These are phyloP conservation scores for Odontamblyopus rebecca DNA, from an alignment of 2,797 vertebrate species.

Conservation along the genomic window DNA sequence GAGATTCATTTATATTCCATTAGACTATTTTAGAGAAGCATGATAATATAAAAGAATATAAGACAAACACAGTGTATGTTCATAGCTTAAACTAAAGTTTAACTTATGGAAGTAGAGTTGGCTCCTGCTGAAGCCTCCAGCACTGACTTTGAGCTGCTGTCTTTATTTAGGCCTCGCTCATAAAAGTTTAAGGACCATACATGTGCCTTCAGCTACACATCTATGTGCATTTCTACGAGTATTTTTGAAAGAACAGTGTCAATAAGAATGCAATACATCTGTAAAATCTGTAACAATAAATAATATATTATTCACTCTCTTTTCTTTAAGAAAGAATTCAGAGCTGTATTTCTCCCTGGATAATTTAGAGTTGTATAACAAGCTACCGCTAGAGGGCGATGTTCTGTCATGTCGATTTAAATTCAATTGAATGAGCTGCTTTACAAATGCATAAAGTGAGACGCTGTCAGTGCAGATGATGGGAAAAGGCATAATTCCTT, in stretches of 20 bases:
- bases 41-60: background rate
- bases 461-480: background rate
- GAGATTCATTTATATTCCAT: conserved; percentile 2
- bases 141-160: conserved; percentile 34
- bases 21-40: conserved; percentile 18
- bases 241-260: conserved; percentile 24
- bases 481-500: conserved; percentile 13
- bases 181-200: conserved; percentile 58
- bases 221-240: conserved; percentile 16
- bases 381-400: conserved; percentile 58
- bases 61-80: conserved; percentile 12
- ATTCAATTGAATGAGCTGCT: conserved; percentile 51
- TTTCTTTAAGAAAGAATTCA: conserved; percentile 38
- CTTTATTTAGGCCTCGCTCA: conserved; percentile 63
- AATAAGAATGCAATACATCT: conserved; percentile 35
- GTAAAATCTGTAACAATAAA: conserved; percentile 12
- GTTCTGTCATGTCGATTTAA: conserved; percentile 35
- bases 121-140: conserved; percentile 21
- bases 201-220: conserved; percentile 31
- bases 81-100: background rate
- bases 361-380: conserved; percentile 26
- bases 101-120: conserved; percentile 32
- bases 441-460: conserved; percentile 37
- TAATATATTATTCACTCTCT: conserved; percentile 3
- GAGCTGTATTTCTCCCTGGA: conserved; percentile 14